These are phyloP conservation scores for Trisateles emortualis DNA, from an alignment of 2,888 invertebrate genomes.

Conservation along the genomic window DNA sequence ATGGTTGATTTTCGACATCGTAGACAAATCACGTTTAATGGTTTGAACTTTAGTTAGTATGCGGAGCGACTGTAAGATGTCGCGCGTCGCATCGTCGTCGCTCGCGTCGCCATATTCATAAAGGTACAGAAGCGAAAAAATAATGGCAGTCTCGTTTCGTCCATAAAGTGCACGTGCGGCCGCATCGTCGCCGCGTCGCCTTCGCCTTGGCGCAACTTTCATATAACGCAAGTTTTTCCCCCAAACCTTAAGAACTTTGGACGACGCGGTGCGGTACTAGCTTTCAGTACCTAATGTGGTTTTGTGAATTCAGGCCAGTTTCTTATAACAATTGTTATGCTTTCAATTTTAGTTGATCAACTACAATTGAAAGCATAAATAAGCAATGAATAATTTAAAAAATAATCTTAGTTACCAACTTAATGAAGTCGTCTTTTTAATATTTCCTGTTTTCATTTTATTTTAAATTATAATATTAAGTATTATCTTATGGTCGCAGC, in stretches of 20 bases:
- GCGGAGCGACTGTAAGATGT: conserved; percentile 32
- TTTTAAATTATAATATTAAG: no score
- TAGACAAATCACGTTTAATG: conserved; percentile 24
- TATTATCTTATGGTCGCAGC: no score
- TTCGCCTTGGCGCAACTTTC: conserved; percentile 68
- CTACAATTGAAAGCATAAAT: no score
- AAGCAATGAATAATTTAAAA: no score
- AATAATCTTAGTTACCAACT: no score
- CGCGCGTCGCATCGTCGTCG: no score
- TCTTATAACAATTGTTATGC: no score
- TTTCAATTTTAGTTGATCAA: background rate
- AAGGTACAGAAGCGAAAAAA: conserved; percentile 56
- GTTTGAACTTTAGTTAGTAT: conserved; percentile 40
- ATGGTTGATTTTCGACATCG: background rate
- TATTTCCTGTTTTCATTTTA: no score
- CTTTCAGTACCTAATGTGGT: conserved; percentile 31
- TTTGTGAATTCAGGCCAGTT: no score
- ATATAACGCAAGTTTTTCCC: conserved; percentile 74
- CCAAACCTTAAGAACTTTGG: conserved; percentile 43
- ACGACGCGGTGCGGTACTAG: conserved; percentile 32
- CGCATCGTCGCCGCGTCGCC: conserved; percentile 60
- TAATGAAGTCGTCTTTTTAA: no score
- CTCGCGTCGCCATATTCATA: conserved; percentile 59
- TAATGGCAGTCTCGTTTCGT: conserved; percentile 64
- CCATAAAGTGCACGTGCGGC: conserved; percentile 75